Evolutionary conservation across 2,888 invertebrate species (phyloP).

Genomic region (Apamea sordens): DNA sequence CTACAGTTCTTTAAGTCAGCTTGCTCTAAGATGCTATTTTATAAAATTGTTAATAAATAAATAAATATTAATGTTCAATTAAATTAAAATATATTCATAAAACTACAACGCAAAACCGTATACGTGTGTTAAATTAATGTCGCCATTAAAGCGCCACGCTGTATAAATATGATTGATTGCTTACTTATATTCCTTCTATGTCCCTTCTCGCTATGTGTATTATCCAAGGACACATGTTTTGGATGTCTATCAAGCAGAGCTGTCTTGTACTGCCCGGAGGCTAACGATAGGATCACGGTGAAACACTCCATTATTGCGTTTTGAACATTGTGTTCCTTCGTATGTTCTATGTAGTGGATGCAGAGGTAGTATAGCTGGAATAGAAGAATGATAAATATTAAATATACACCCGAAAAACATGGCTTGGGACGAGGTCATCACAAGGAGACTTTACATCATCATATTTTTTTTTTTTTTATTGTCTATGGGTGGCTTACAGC

Average conservation of each 20-base stretch:
- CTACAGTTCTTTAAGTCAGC: too few relatives aligned
- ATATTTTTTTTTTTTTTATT: too few relatives aligned
- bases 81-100: too few relatives aligned
- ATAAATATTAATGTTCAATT: too few relatives aligned
- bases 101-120: too few relatives aligned
- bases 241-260: slow-evolving; percentile 89
- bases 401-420: not conserved
- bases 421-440: not conserved
- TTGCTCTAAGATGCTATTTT: too few relatives aligned
- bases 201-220: slow-evolving; percentile 80
- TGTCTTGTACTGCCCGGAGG: slow-evolving; percentile 84
- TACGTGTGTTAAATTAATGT: too few relatives aligned
- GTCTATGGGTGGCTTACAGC: too few relatives aligned
- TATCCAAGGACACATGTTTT: slow-evolving; percentile 75
- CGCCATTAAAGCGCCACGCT: too few relatives aligned
- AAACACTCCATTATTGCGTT: slow-evolving; percentile 96
- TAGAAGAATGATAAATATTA: slow-evolving; percentile 18
- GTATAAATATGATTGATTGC: too few relatives aligned
- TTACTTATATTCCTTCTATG: slow-evolving; percentile 88
- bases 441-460: too few relatives aligned
- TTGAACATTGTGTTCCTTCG: slow-evolving; percentile 96
- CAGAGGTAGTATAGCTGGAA: slow-evolving; percentile 94
- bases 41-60: too few relatives aligned
- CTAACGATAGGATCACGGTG: slow-evolving; percentile 90
- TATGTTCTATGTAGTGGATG: slow-evolving; percentile 91